These are phyloP conservation scores for Thecophora atra DNA, from an alignment of 2,888 invertebrate genomes.

Conservation along the genomic window DNA sequence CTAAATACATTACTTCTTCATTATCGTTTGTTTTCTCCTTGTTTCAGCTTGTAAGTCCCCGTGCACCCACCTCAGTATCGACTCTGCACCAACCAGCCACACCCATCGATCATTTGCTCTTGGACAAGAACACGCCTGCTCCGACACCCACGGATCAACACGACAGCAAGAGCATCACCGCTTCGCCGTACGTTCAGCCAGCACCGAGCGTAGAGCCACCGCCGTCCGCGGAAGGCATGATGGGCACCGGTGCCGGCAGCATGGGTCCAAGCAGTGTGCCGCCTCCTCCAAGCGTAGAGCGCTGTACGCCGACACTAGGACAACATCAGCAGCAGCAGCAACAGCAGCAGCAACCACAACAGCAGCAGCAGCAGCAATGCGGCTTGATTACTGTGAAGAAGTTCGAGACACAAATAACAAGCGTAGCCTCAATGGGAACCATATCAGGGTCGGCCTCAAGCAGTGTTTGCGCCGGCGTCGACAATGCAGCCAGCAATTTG, in stretches of 20 bases:
- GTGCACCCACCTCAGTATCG: conserved; percentile 68
- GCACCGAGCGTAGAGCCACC: conserved; percentile 64
- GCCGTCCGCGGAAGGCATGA: conserved; percentile 53
- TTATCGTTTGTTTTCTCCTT: conserved; percentile 40
- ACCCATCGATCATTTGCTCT: conserved; percentile 63
- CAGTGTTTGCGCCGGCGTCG: conserved; percentile 25
- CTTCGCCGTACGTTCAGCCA: conserved; percentile 65
- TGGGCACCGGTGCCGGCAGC: conserved; percentile 24
- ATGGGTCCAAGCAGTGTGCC: conserved; percentile 55
- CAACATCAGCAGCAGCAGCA: conserved; percentile 43
- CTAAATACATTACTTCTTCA: conserved; percentile 18
- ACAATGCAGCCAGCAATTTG: conserved; percentile 33
- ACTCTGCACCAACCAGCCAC: conserved; percentile 66
- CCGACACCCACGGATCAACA: conserved; percentile 66
- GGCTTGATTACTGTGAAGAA: conserved; percentile 62
- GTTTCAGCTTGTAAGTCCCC: conserved; percentile 69
- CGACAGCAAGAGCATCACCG: conserved; percentile 65
- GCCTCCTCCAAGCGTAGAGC: conserved; percentile 54
- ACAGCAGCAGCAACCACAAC: conserved; percentile 34
- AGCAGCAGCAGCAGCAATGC: conserved; percentile 48
- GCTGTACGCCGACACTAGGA: conserved; percentile 52
- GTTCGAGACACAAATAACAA: conserved; percentile 55
- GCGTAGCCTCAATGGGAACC: conserved; percentile 41
- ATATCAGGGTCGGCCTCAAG: conserved; percentile 19
- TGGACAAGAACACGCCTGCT: conserved; percentile 66